Base-by-base conservation (phyloP, 1,140 invertebrate species). In the Diabrotica undecimpunctata region DNA sequence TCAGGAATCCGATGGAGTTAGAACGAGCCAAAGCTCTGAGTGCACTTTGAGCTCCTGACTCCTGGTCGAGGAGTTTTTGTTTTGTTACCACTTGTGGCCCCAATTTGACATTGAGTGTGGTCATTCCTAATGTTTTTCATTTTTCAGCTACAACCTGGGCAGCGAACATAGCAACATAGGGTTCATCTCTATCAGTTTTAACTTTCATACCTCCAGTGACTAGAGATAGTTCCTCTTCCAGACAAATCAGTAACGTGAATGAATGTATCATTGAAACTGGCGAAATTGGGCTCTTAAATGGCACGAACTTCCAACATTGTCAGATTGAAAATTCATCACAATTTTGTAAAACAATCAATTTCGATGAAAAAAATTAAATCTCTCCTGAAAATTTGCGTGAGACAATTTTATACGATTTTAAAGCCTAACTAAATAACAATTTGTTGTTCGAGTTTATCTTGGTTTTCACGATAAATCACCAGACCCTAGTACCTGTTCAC, bases 171-270 rank as follows among this genome's bases (percentile, higher is more conserved):
- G 97, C 97, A 79, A 97, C 98, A 78, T 99, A 99, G 11, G 98
- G 98, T 83, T 99, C 98, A 84, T 99, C 98, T 86, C 98, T 89
- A 84, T 99, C 98, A 76, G 97, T 97, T 82, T 99, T 99, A 0
- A 99, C 98, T 85, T 99, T 99, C 98, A 99, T 99, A 65, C 98
- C 98, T 80, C 98, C 98, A 76, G 98, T 99, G 39, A 99, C 93
- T 87, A 63, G 94, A 93, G 77, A 99, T 99, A 4, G 97, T 99
- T 92, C 99, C 97, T 76, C 95, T 90, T 71, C 98, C 98, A 66
- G 97, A 99, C 70, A 99, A 85, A 85, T 99, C 98, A 5, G 98
- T 99, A 46, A 99, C 95, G 83, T 99, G 98, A 7, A 99, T 97
- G 79, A 99, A 99, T 52, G 98, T 99, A 80, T 99, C 98, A 79